phyloP scores from a whole-genome alignment of 2,797 vertebrate species.

The Acrocephalus scirpaceus region DNA sequence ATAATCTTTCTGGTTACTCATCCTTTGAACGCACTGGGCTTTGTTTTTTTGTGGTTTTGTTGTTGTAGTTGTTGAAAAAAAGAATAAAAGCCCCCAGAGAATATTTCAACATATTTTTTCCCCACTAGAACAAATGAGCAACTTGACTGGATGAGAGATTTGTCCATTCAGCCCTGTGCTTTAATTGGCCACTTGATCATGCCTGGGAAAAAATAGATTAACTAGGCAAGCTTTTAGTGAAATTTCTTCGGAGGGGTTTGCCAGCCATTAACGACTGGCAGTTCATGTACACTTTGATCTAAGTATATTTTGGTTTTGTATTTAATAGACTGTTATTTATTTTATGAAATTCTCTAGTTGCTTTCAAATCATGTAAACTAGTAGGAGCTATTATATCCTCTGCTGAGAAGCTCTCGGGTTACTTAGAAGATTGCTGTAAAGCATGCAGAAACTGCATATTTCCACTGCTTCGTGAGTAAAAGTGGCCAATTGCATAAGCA shows the following conservation, averaged over 20 bases:
- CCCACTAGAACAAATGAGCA: not conserved
- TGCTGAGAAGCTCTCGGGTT: not conserved
- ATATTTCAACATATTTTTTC: not conserved
- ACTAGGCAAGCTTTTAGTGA: not conserved
- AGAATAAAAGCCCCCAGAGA: not conserved
- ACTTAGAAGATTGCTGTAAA: not conserved
- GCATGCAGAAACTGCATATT: accelerated
- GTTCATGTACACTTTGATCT: not conserved
- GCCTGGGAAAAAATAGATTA: not conserved
- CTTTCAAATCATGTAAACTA: not conserved
- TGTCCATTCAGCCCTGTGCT: not conserved
- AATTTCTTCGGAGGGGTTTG: not conserved
- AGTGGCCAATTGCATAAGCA: not conserved
- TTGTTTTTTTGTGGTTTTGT: not conserved
- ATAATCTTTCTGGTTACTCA: not conserved
- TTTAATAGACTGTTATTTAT: not conserved
- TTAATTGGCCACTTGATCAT: not conserved
- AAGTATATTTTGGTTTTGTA: not conserved
- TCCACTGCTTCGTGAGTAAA: not conserved
- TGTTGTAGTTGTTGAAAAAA: not conserved
- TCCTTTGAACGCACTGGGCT: not conserved
- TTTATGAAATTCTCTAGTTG: not conserved
- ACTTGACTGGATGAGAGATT: not conserved
- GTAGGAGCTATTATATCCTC: not conserved
- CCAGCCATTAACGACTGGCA: not conserved